Conservation (phyloP, 2,797 vertebrate species). For the Melanogrammus aeglefinus region DNA sequence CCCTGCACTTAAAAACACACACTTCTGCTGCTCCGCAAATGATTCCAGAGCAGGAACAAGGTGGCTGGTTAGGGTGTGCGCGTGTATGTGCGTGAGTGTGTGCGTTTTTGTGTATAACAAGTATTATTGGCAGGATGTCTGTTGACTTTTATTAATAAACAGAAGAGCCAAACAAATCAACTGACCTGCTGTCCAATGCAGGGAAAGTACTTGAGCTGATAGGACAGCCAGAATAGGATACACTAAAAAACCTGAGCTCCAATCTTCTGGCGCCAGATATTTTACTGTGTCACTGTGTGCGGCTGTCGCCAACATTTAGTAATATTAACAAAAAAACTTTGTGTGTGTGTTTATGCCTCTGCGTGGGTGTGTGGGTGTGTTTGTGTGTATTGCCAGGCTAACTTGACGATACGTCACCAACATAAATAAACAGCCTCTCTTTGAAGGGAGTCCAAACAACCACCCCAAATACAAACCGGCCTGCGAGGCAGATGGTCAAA, state of each 20-base stretch:
- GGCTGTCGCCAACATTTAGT: not conserved
- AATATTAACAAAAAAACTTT: not conserved
- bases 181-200: not conserved
- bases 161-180: too few relatives aligned
- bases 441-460: not conserved
- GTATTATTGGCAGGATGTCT: too few relatives aligned
- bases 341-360: not conserved
- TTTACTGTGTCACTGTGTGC: not conserved
- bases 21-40: constrained; percentile 43
- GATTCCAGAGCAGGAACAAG: not conserved
- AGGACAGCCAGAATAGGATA: not conserved
- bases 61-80: not conserved
- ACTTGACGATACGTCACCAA: not conserved
- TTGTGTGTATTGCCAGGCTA: not conserved
- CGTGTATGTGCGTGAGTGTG: not conserved
- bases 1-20: constrained; percentile 50
- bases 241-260: not conserved
- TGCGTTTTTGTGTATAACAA: too few relatives aligned
- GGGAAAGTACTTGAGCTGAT: not conserved
- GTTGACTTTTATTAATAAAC: too few relatives aligned
- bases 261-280: not conserved
- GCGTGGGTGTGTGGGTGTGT: too few relatives aligned
- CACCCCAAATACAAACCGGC: not conserved
- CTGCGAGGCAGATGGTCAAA: constrained; percentile 50
- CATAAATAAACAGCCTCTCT: not conserved